Evolutionary conservation across 2,888 invertebrate species (phyloP).

Genomic region (Strigamia transsilvanica): DNA sequence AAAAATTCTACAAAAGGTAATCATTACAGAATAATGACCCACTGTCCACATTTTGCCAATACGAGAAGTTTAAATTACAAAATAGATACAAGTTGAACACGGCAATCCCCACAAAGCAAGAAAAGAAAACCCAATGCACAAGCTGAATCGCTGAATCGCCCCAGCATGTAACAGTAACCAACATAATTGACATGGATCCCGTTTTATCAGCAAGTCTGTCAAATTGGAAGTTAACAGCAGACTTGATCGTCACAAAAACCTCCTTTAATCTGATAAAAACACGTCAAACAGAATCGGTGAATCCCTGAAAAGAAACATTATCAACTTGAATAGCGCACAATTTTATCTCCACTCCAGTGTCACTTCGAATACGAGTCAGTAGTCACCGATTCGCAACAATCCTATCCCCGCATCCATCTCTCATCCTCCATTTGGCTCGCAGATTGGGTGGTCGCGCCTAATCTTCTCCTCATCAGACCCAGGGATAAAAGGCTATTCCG

Average conservation of each 20-base stretch:
- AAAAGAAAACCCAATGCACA: too few species aligned
- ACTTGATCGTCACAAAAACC: conserved; percentile 10
- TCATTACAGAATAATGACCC: too few species aligned
- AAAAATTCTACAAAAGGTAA: not conserved
- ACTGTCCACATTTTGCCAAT: too few species aligned
- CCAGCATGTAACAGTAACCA: conserved; percentile 30
- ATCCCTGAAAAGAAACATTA: conserved; percentile 11
- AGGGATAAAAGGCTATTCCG: conserved; percentile 26
- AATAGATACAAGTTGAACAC: too few species aligned
- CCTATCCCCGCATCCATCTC: not conserved
- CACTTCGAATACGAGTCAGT: conserved; percentile 25
- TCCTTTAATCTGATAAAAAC: conserved; percentile 25
- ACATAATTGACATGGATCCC: not conserved
- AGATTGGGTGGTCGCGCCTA: conserved; percentile 24
- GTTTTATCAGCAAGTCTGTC: conserved; percentile 15
- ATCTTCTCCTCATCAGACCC: not conserved
- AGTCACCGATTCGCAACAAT: not conserved
- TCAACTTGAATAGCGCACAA: not conserved
- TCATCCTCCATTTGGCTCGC: not conserved
- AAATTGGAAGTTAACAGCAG: conserved; percentile 18
- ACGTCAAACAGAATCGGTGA: not conserved
- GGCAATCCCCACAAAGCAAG: too few species aligned
- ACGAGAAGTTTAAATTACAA: too few species aligned
- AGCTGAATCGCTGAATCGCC: too few species aligned
- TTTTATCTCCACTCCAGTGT: not conserved